Evolutionary conservation across 2,797 vertebrate species (phyloP).

Genomic region (Rhabdomys pumilio): DNA sequence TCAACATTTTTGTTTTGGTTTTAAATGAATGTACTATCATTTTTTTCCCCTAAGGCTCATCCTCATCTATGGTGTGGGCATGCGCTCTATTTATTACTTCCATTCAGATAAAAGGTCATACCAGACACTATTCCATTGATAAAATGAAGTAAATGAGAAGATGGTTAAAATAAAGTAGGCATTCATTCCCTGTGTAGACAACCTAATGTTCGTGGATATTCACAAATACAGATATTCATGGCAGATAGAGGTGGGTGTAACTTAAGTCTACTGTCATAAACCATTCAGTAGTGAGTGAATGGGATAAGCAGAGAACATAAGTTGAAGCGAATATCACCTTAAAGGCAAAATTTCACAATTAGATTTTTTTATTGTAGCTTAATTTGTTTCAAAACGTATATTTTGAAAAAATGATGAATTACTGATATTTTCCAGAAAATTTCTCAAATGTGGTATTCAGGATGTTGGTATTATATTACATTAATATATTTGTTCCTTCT

Average conservation of each 20-base stretch:
- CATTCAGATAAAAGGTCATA: constrained; percentile 31
- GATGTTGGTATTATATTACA: constrained; percentile 11
- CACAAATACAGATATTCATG: not conserved
- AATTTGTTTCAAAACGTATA: constrained; percentile 51
- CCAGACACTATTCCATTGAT: not conserved
- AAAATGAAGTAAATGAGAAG: constrained; percentile 25
- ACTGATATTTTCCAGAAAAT: constrained; percentile 34
- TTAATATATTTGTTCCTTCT: not conserved
- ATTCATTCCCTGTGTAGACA: fast-evolving
- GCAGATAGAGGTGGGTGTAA: constrained; percentile 75
- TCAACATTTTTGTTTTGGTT: constrained; percentile 57
- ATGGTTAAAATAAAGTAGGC: constrained; percentile 16
- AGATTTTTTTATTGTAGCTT: constrained; percentile 2
- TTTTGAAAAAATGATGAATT: constrained; percentile 6
- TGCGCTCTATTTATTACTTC: not conserved
- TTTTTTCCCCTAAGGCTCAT: not conserved
- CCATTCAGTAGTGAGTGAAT: constrained; percentile 65
- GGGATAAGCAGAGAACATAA: constrained; percentile 25
- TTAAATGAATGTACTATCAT: constrained; percentile 70
- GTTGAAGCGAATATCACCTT: constrained; percentile 20
- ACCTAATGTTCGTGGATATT: not conserved
- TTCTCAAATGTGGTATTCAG: not conserved
- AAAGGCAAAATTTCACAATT: constrained; percentile 28
- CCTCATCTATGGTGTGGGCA: not conserved
- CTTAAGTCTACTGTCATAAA: constrained; percentile 61